Evolutionary conservation across 2,797 vertebrate species (phyloP).

Genomic region (Rhyacichthys aspro): DNA sequence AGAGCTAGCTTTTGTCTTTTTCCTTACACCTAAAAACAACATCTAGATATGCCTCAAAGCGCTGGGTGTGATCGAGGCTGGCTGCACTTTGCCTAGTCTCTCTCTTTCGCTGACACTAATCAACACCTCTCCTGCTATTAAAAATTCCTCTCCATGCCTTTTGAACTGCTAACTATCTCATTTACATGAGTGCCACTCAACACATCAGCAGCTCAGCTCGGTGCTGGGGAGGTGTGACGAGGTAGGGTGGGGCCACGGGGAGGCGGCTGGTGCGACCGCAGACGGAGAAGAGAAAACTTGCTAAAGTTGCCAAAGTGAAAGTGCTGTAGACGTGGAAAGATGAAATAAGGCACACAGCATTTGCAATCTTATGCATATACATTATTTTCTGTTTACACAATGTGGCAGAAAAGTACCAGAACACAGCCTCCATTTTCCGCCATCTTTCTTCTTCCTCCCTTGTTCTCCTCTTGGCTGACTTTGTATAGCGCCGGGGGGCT

Average conservation of each 20-base stretch:
- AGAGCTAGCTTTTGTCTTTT: slow-evolving; percentile 21
- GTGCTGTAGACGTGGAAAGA: neutral
- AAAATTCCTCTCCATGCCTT: slow-evolving; percentile 68
- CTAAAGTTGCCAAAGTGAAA: slow-evolving; percentile 2
- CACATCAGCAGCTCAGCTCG: slow-evolving; percentile 33
- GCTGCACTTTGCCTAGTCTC: slow-evolving; percentile 50
- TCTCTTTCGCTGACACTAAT: slow-evolving; percentile 69
- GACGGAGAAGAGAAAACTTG: neutral
- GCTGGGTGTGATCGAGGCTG: slow-evolving; percentile 51
- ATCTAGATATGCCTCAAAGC: slow-evolving; percentile 47
- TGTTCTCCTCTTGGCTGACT: slow-evolving; percentile 72
- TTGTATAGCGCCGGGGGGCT: slow-evolving; percentile 58
- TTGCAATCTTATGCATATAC: too few relatives aligned
- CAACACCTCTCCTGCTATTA: slow-evolving; percentile 77
- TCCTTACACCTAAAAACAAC: slow-evolving; percentile 9
- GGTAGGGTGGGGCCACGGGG: slow-evolving; percentile 21
- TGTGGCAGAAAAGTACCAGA: slow-evolving; percentile 1
- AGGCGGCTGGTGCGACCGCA: slow-evolving; percentile 14
- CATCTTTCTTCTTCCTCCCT: slow-evolving; percentile 24
- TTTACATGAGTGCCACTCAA: slow-evolving; percentile 70
- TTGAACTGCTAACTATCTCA: slow-evolving; percentile 76
- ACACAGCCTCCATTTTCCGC: slow-evolving; percentile 11
- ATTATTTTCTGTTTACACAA: too few relatives aligned
- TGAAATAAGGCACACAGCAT: neutral
- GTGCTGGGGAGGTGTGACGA: slow-evolving; percentile 44